Evolutionary conservation across 2,888 invertebrate genomes (phyloP).

Genomic region (Pyrgus malvae): DNA sequence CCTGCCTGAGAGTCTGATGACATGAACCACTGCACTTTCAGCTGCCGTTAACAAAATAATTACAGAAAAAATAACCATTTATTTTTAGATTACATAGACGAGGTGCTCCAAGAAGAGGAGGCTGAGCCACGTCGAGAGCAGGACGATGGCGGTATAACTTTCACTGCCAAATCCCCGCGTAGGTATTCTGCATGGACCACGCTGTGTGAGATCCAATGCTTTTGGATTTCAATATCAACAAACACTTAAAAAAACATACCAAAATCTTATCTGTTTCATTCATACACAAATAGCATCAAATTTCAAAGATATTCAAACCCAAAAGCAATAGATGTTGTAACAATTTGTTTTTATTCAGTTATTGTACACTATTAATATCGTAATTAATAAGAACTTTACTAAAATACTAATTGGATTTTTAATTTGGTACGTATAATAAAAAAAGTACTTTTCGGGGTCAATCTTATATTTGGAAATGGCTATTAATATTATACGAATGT

Average conservation of each 20-base stretch:
- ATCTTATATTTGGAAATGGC: conserved; percentile 46
- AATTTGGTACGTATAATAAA: conserved; percentile 30
- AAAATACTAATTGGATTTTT: conserved; percentile 30
- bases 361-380: conserved; percentile 25
- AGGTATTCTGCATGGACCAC: conserved; percentile 82
- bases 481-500: conserved; percentile 53
- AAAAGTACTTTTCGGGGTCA: conserved; percentile 33
- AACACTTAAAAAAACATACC: too few relatives aligned
- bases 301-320: conserved; percentile 32
- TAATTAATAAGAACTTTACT: conserved; percentile 33
- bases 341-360: conserved; percentile 28
- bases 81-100: conserved; percentile 90
- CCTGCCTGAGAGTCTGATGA: too few relatives aligned
- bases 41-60: too few relatives aligned
- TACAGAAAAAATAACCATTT: not conserved
- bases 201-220: conserved; percentile 44
- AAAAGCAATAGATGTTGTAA: conserved; percentile 36
- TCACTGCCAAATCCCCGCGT: conserved; percentile 94
- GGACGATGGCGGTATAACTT: conserved; percentile 94
- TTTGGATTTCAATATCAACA: conserved; percentile 62
- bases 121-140: conserved; percentile 79
- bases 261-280: too few relatives aligned
- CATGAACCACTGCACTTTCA: too few relatives aligned
- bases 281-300: too few relatives aligned
- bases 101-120: conserved; percentile 86